Base-by-base conservation (phyloP, 2,888 invertebrate species). In the Melieria picta region DNA sequence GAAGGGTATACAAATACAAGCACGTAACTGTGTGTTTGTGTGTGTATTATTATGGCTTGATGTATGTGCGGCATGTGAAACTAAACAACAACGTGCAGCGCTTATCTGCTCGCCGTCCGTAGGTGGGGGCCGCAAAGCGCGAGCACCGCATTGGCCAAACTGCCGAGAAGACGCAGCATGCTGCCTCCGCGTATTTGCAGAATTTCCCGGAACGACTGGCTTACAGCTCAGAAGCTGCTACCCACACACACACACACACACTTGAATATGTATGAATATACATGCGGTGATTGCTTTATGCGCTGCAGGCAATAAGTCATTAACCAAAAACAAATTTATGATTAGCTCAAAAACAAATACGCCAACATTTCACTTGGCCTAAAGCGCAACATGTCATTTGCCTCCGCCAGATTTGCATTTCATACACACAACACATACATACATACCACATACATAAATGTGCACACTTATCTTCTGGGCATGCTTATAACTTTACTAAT, bases 271-370 rank as follows among this genome's bases (percentile, higher is more conserved):
- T 52, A 52, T 11, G 52, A 52, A 13, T 52, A n/a, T 30, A 57
- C 69, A 64, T 60, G 10, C 70, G 64, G 70, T 77, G 78, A 78
- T 77, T 78, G 74, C 76, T 77, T 76, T 75, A 65, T 67, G 57
- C 71, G 77, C 78, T 66, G 57, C 62, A n/a, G 77, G 78, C 74
- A 48, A 72, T 71, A 74, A 77, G 76, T 77, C 78, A 78, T 78
- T 77, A 78, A 76, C 71, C 71, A 76, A 74, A 74, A 74, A 50
- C 75, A 75, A 75, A 74, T 75, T 75, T 72, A 60, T 73, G 75
- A 78, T 77, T 75, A 76, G 74, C 77, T 71, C 43, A 63, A 56
- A 69, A 69, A 63, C 64, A 69, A 69, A 69, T 64, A 69, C 64
- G 64, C 48, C n/a, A 56, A 57, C 48, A 63, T 52, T 57, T 13